Evolutionary conservation across 2,113 vertebrate genomes (phyloP).

Genomic region (Pelodiscus sinensis): DNA sequence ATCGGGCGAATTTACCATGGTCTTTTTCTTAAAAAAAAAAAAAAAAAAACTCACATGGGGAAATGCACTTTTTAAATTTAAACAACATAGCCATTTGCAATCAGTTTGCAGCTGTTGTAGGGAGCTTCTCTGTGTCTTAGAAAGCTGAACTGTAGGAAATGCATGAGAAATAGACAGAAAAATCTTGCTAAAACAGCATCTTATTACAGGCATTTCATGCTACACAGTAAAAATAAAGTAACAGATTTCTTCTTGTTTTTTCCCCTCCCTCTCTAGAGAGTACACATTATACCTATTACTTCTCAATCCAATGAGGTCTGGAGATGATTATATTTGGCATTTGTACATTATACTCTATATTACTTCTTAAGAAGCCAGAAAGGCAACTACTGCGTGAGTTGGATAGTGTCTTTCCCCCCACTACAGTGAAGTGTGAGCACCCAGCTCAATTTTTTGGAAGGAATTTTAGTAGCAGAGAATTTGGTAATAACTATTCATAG

Average conservation of each 20-base stretch:
- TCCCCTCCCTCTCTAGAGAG: too few species aligned
- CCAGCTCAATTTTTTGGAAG: background rate
- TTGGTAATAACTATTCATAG: background rate
- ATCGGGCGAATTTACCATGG: background rate
- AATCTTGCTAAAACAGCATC: too few species aligned
- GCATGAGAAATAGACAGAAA: fast-evolving
- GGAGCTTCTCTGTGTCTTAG: background rate
- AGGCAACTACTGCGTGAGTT: background rate
- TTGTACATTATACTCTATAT: background rate
- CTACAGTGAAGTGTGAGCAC: background rate
- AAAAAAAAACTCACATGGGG: fast-evolving
- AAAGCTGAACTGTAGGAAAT: background rate
- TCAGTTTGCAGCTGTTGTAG: fast-evolving
- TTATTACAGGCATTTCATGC: background rate
- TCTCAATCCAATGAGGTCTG: background rate
- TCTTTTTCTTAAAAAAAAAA: fast-evolving
- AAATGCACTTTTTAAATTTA: fast-evolving
- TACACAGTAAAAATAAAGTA: background rate
- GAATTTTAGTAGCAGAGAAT: background rate
- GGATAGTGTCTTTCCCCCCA: background rate
- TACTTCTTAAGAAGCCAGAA: background rate
- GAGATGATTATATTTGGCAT: background rate
- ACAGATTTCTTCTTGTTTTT: fast-evolving
- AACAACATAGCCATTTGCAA: fast-evolving
- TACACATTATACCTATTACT: background rate